Percentiles rank a stretch among this genome's conserved stretches.
Conservation (phyloP, 2,797 vertebrate genomes). For the Chloroceryle inda region DNA sequence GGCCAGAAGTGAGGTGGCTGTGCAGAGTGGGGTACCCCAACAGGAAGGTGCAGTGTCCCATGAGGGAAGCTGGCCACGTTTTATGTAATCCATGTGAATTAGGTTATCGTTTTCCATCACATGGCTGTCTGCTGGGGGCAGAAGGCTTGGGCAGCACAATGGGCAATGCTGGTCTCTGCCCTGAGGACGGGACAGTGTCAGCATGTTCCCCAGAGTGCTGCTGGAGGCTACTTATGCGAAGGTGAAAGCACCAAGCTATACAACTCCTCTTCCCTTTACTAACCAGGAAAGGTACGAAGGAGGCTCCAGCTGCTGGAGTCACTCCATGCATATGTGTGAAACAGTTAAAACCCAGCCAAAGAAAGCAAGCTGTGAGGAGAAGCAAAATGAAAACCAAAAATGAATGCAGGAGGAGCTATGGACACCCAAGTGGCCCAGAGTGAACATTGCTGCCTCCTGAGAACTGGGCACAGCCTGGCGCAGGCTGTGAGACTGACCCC, state of each 20-base stretch:
- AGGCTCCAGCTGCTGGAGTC: background rate
- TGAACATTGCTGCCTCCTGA: background rate
- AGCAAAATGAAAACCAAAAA: background rate
- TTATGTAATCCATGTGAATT: background rate
- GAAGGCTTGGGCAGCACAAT: background rate
- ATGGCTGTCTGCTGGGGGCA: fast-evolving
- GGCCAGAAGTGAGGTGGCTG: background rate
- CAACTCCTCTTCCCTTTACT: background rate
- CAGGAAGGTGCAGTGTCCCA: fast-evolving
- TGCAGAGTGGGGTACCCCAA: fast-evolving
- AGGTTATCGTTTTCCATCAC: fast-evolving
- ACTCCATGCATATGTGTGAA: fast-evolving
- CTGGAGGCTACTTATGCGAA: background rate
- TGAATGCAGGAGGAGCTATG: background rate
- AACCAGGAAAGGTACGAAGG: background rate
- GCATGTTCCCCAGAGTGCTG: background rate
- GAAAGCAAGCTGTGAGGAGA: background rate
- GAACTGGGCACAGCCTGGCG: fast-evolving
- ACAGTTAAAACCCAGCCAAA: background rate
- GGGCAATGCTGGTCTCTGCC: background rate
- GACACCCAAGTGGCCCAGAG: background rate
- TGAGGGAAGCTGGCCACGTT: fast-evolving
- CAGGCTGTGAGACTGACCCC: background rate
- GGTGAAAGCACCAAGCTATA: background rate
- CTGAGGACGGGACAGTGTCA: fast-evolving